Conservation (phyloP, 2,888 invertebrate species). For the Dynastes hyllus region DNA sequence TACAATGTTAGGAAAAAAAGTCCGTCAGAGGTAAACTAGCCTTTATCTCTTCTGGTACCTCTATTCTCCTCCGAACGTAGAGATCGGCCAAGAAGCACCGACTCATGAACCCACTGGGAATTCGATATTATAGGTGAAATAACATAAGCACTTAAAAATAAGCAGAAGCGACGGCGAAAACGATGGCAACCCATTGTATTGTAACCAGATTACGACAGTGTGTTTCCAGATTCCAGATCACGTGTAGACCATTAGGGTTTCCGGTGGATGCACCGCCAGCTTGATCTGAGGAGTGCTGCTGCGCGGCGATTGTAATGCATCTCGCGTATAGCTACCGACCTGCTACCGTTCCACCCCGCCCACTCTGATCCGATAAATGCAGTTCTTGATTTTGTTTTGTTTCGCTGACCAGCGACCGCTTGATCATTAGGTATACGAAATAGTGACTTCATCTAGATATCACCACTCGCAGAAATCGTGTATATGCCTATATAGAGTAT, state of each 20-base stretch:
- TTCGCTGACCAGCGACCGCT: conserved; percentile 58
- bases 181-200: conserved; percentile 65
- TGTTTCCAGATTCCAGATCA: conserved; percentile 70
- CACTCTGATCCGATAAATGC: conserved; percentile 70
- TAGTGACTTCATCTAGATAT: conserved; percentile 56
- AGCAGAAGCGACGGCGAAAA: conserved; percentile 48
- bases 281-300: conserved; percentile 56
- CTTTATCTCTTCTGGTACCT: conserved; percentile 41
- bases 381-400: conserved; percentile 68
- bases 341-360: conserved; percentile 66
- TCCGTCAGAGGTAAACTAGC: conserved; percentile 37
- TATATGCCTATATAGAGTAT: background rate
- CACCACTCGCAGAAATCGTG: conserved; percentile 37
- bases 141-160: conserved; percentile 63
- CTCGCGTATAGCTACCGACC: conserved; percentile 65
- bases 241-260: conserved; percentile 71
- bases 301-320: conserved; percentile 65
- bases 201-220: conserved; percentile 65
- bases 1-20: conserved; percentile 42
- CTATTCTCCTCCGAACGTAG: conserved; percentile 28
- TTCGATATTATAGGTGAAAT: conserved; percentile 58
- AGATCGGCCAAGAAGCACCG: conserved; percentile 49
- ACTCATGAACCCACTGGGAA: conserved; percentile 55
- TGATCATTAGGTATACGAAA: conserved; percentile 65
- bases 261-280: conserved; percentile 64